Base-by-base conservation (phyloP, 2,888 invertebrate genomes). In the Drosophila tanythrix region DNA sequence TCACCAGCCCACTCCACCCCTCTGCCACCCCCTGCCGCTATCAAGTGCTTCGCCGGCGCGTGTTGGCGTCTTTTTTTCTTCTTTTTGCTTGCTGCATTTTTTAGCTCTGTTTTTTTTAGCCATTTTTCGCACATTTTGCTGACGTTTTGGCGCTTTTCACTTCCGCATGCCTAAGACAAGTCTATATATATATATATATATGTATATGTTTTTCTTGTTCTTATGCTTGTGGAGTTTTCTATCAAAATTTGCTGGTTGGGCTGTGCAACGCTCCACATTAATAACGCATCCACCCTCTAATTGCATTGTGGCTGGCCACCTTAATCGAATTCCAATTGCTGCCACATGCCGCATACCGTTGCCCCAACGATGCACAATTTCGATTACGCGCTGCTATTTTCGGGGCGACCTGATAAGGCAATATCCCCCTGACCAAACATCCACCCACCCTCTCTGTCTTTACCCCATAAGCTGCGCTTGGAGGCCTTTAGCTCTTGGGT, bases 251-350 rank as follows among this genome's bases (percentile, higher is more conserved):
- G 68, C 36, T 69, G 53, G 13, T 6, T 43, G 38, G 25, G 61
- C 57, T 46, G 27, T 60, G 66, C 50, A 48, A 40, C 52, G 91
- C 90, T 91, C 91, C 88, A 92, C 91, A 92, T 92, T 91, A 92
- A 92, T 92, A 92, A 92, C 92, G 92, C 92, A 92, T 92, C 92
- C 92, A 92, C 92, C 92, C 92, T 91, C 92, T 92, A 92, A 92
- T 92, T 92, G 92, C 92, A 87, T 90, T 92, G 91, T 68, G 70
- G 60, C 40, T 64, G 66, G 79, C 57, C 63, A 79, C 83, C 80
- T 86, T 87, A 84, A 87, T 87, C 88, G 86, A 88, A 86, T 84
- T 86, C 76, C 81, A 76, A 79, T 79, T 79, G 75, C 78, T 70
- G 70, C 60, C 25, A 13, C 61, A 66, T 72, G 62, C 72, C 57